Conservation (phyloP, 1,140 invertebrate species). For the Leptinotarsa texana region DNA sequence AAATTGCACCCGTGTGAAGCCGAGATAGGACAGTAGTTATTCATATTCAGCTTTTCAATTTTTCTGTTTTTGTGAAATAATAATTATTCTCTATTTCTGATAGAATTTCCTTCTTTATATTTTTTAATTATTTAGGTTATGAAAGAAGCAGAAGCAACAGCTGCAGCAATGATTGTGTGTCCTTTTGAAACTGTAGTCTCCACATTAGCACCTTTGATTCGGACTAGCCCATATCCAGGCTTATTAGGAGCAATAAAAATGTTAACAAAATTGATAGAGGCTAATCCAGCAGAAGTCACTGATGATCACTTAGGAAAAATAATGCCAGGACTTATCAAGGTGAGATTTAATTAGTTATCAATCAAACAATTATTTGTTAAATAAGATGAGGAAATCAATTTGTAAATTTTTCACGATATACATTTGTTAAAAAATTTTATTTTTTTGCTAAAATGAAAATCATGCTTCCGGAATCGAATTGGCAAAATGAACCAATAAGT, state of each 20-base stretch:
- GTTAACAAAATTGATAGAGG: constrained; percentile 82
- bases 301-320: constrained; percentile 76
- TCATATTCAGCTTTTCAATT: too few species aligned
- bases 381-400: too few species aligned
- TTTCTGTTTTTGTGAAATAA: too few species aligned
- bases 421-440: too few species aligned
- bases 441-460: too few species aligned
- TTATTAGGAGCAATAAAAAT: constrained; percentile 93
- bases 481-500: too few species aligned
- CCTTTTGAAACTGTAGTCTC: constrained; percentile 54
- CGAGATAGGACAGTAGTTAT: too few species aligned
- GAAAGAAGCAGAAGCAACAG: constrained; percentile 50
- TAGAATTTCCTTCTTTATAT: not conserved
- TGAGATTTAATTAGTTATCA: constrained; percentile 52
- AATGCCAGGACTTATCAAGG: constrained; percentile 87
- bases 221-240: constrained; percentile 81
- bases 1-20: too few species aligned
- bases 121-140: constrained; percentile 44
- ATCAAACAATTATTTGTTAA: not conserved
- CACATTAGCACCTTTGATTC: constrained; percentile 76
- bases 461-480: too few species aligned
- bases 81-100: too few species aligned
- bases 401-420: too few species aligned
- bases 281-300: constrained; percentile 68
- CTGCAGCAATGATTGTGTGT: constrained; percentile 53